phyloP scores from a whole-genome alignment of 2,113 vertebrate genomes.

The Rhinoderma darwinii region DNA sequence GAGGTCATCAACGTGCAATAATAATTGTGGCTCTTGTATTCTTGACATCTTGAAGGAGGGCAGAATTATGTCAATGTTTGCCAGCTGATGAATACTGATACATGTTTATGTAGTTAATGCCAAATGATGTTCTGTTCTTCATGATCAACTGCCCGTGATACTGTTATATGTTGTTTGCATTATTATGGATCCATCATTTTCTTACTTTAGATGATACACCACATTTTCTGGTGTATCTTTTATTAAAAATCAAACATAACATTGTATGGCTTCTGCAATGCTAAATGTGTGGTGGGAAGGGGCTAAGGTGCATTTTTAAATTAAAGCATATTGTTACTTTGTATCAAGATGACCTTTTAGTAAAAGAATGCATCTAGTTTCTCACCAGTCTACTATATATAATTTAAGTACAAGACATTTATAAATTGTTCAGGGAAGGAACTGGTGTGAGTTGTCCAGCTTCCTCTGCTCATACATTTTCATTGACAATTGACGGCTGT shows the following conservation, averaged over 20 bases:
- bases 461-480: too few species aligned
- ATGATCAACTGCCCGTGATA: not conserved
- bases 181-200: not conserved
- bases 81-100: not conserved
- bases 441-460: too few species aligned
- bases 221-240: not conserved
- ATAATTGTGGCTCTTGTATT: conserved; percentile 1
- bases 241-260: not conserved
- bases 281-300: not conserved
- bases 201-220: not conserved
- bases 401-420: too few species aligned
- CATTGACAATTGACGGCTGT: too few species aligned
- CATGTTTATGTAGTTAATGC: not conserved
- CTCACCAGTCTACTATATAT: too few species aligned
- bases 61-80: not conserved
- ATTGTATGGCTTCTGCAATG: not conserved
- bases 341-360: too few species aligned
- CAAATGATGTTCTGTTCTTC: not conserved
- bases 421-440: too few species aligned
- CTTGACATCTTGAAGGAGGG: not conserved
- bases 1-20: not conserved
- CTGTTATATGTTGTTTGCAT: not conserved
- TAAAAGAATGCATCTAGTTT: too few species aligned
- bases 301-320: too few species aligned
- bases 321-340: too few species aligned